Evolutionary conservation across 37 sponge, comb jelly and placozoan species (phyloP), one percentile per base, ranked within the genome.

Genomic region (Axinella damicornis): DNA sequence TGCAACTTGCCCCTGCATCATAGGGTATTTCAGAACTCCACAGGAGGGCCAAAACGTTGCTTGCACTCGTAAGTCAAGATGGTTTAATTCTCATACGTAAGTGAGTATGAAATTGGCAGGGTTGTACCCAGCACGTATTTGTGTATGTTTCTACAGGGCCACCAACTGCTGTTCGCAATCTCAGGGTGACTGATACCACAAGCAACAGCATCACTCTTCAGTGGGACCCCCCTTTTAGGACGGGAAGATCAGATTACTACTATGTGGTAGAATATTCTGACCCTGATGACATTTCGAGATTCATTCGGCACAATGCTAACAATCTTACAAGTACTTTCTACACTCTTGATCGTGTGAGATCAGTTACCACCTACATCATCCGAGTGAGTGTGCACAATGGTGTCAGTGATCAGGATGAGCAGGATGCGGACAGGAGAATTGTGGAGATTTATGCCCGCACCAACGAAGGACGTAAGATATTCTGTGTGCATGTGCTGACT

Each of bases 311-410:
- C 46, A 46, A 46, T 46, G 6, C 4, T 4, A 9, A 67, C 5
- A 30, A 31, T 1, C 2, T 30, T 2, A 24, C 32, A 1, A 18
- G 9, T 34, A 67, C 68, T 19, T 30, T 2, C 68, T 46, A 46
- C 9, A 12, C 31, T 19, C 9, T 31, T 4, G 5, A 2, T 67
- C 5, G 32, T 5, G 34, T 67, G 5, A 1, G 9, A 67, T 34
- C 68, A 30, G 2, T 19, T 34, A 67, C 68, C 33, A 19, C 33
- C 1, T 67, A 67, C 68, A 4, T 24, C 33, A 31, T 67, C 32
- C 31, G 32, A 27, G 68, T 67, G 9, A 32, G 33, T 24, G 68
- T 34, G 33, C 68, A 67, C 68, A 67, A 67, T 31, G 68, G 68
- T 30, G 68, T 67, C 9, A 67, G 68, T 67, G 68, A 27, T 5